Evolutionary conservation across 2,113 vertebrate species (phyloP).

Genomic region (Bos indicus): DNA sequence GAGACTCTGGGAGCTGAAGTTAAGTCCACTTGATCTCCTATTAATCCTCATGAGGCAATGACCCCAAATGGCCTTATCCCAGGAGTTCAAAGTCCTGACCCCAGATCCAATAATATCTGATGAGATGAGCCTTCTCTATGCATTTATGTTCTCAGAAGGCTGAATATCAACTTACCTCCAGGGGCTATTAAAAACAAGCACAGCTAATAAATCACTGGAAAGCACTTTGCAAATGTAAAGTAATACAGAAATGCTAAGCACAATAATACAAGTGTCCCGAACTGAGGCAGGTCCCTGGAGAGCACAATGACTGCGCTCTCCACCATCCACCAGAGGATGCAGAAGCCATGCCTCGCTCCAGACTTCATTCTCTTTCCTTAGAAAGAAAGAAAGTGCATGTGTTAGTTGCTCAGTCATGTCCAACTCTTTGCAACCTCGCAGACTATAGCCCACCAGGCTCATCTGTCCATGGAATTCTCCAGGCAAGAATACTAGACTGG

Average conservation of each 20-base stretch:
- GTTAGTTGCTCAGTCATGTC: neutral
- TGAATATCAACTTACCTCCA: slow-evolving; percentile 63
- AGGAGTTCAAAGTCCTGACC: slow-evolving; percentile 51
- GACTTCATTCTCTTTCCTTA: neutral
- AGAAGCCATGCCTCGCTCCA: neutral
- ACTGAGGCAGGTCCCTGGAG: slow-evolving; percentile 44
- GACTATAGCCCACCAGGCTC: neutral
- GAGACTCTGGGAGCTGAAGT: slow-evolving; percentile 2
- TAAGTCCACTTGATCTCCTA: slow-evolving; percentile 55
- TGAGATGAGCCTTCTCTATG: slow-evolving; percentile 52
- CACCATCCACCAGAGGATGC: neutral
- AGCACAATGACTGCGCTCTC: neutral
- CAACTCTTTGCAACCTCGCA: neutral
- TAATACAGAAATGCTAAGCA: slow-evolving; percentile 70
- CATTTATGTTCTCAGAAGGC: slow-evolving; percentile 64
- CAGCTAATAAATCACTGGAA: slow-evolving; percentile 72
- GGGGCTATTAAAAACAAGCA: slow-evolving; percentile 70
- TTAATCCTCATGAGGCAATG: slow-evolving; percentile 41
- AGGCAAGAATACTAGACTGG: neutral
- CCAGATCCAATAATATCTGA: slow-evolving; percentile 61
- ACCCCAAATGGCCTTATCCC: slow-evolving; percentile 35
- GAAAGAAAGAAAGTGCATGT: neutral
- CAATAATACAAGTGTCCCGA: slow-evolving; percentile 38
- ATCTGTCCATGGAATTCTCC: neutral
- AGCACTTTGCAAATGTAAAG: slow-evolving; percentile 72